Base-by-base conservation (phyloP, 2,113 vertebrate genomes). In the Chrysochloris asiatica region DNA sequence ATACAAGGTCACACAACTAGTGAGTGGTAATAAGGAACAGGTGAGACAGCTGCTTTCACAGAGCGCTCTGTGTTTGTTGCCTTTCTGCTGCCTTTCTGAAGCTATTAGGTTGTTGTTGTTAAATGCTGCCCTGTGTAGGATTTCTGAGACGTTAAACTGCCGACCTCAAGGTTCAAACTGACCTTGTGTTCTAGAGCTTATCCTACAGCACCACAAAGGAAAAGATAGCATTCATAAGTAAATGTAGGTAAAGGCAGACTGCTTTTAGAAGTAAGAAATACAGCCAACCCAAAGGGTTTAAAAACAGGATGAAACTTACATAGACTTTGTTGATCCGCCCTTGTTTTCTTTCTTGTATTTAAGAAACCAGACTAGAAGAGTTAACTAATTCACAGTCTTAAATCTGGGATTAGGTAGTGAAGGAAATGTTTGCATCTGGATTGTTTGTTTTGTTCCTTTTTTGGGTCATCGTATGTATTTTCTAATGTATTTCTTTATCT, bases 341-440 rank as follows among this genome's bases (percentile, higher is more conserved):
- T 92, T 88, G 2, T 89, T 83, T 95, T 81, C 56, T 88, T 5
- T 87, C 36, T 92, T 81, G 69, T 72, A 83, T 45, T 61, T 81
- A 88, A 90, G 26, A 67, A 81, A 76, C 61, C 45, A 93, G 45
- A 94, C 48, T 88, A 83, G 38, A 82, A 88, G 19, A 78, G 90
- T 83, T 73, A 80, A 56, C n/a, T 82, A 43, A 78, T 91, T 77
- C 80, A 17, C 38, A 85, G 30, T 56, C 52, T 89, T 47, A 95
- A 73, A 86, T 92, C 67, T 86, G 21, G 54, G 1, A 79, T 90
- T 75, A 86, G 22, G 85, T 92, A 79, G 6, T 88, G 79, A 90
- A 24, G 8, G 36, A 91, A 85, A 63, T 91, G 43, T 26, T 95
- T 89, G 22, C 14, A 67, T 3, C 28, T 93, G 54, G 22, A 81